phyloP scores from a whole-genome alignment of 2,113 vertebrate genomes.

The Capreolus pygargus region DNA sequence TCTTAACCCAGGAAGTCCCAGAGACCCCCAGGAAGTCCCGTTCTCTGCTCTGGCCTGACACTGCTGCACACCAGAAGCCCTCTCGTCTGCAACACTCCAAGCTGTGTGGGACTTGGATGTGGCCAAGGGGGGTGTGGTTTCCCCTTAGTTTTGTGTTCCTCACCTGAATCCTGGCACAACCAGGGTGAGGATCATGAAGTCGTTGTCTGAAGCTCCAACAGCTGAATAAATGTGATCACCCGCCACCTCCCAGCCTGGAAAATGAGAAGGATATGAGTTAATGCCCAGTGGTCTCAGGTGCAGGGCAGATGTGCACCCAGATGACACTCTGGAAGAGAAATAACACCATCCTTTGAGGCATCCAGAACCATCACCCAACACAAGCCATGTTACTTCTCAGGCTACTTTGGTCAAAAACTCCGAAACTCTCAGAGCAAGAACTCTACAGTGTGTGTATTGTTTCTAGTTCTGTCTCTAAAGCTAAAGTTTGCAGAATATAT shows the following conservation, averaged over 20 bases:
- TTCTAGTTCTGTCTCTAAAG: not conserved
- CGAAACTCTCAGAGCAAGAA: not conserved
- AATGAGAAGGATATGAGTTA: slow-evolving; percentile 24
- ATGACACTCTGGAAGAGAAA: not conserved
- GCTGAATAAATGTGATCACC: slow-evolving; percentile 94
- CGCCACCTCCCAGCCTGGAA: slow-evolving; percentile 94
- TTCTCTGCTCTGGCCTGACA: not conserved
- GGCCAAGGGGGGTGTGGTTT: not conserved
- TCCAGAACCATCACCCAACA: not conserved
- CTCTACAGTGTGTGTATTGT: not conserved
- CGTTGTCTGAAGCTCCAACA: slow-evolving; percentile 88
- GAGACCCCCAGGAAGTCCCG: not conserved
- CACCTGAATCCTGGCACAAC: slow-evolving; percentile 93
- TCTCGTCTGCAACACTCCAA: not conserved
- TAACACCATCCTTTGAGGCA: not conserved
- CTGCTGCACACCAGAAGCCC: not conserved
- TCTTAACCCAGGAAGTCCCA: not conserved
- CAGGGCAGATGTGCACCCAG: not conserved
- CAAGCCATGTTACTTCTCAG: not conserved
- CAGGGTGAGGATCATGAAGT: slow-evolving; percentile 92
- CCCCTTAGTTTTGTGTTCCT: slow-evolving; percentile 37
- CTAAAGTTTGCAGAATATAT: not conserved
- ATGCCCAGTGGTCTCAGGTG: not conserved
- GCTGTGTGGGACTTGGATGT: not conserved
- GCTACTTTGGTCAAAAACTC: not conserved